phyloP scores from a whole-genome alignment of 2,888 invertebrate genomes.

The Ornithoptera priamus region DNA sequence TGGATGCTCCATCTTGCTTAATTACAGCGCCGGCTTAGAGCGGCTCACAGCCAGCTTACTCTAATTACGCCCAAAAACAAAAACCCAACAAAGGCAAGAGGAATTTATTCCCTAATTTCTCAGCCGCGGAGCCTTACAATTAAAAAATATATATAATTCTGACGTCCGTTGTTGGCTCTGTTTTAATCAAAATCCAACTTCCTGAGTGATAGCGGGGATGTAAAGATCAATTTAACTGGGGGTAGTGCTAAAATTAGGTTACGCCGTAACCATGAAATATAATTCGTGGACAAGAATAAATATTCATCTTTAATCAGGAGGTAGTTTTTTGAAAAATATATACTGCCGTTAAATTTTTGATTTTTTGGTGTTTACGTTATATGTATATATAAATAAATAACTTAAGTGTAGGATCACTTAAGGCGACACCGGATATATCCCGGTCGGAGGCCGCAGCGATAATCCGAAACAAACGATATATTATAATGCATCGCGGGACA shows the following conservation, averaged over 20 bases:
- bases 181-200: slow-evolving; percentile 28
- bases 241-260: too few relatives aligned
- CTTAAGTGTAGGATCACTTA: too few relatives aligned
- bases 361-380: too few relatives aligned
- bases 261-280: too few relatives aligned
- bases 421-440: not conserved
- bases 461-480: slow-evolving; percentile 61
- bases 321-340: too few relatives aligned
- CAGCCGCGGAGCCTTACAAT: slow-evolving; percentile 53
- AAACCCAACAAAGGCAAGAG: slow-evolving; percentile 60
- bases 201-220: slow-evolving; percentile 10
- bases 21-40: slow-evolving; percentile 63
- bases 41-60: slow-evolving; percentile 57
- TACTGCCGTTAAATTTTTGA: too few relatives aligned
- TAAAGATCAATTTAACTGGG: slow-evolving; percentile 18
- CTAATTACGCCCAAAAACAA: slow-evolving; percentile 75
- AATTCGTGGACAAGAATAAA: too few relatives aligned
- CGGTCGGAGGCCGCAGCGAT: slow-evolving; percentile 49
- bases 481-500: slow-evolving; percentile 72
- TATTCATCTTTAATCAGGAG: too few relatives aligned
- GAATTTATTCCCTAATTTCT: slow-evolving; percentile 73
- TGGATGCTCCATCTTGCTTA: slow-evolving; percentile 67
- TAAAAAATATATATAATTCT: slow-evolving; percentile 51
- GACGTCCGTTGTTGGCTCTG: slow-evolving; percentile 15
- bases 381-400: too few relatives aligned